Conservation (phyloP, 2,888 invertebrate species). For the Frankliniella intonsa region DNA sequence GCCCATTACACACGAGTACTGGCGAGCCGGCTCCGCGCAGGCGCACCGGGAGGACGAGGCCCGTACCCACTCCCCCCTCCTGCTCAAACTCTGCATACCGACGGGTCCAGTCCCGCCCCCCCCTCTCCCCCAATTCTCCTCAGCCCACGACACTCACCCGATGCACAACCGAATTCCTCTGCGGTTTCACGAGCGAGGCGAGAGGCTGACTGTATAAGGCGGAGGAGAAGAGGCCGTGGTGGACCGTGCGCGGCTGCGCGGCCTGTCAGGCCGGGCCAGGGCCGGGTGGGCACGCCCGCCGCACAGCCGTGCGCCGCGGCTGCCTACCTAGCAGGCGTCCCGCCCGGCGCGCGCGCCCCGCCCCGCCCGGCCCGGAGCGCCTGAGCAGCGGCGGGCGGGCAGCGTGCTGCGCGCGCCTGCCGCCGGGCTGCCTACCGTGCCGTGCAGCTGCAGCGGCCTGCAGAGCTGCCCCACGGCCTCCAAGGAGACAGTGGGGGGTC, state of each 20-base stretch:
- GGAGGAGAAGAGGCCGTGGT: neutral
- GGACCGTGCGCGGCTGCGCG: neutral
- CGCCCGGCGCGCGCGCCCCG: no score
- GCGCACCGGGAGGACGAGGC: neutral
- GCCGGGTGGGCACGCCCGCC: neutral
- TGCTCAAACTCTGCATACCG: slow-evolving; percentile 3
- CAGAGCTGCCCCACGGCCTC: no score
- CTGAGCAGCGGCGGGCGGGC: no score
- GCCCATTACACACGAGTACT: neutral
- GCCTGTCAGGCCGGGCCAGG: neutral
- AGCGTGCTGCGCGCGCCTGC: neutral
- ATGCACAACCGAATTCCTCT: slow-evolving; percentile 18
- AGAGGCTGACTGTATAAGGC: neutral
- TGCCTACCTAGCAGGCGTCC: neutral
- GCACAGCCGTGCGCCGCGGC: neutral
- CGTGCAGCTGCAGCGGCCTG: no score
- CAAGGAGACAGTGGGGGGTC: no score
- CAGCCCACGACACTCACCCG: neutral
- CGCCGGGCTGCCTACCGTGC: neutral
- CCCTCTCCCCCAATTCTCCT: neutral
- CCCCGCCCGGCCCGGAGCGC: no score
- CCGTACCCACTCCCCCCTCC: neutral
- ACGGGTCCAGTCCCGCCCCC: neutral
- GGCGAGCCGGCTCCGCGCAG: neutral
- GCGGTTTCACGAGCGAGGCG: neutral